Conservation (phyloP, 2,113 vertebrate species). For the Pseudois nayaur region DNA sequence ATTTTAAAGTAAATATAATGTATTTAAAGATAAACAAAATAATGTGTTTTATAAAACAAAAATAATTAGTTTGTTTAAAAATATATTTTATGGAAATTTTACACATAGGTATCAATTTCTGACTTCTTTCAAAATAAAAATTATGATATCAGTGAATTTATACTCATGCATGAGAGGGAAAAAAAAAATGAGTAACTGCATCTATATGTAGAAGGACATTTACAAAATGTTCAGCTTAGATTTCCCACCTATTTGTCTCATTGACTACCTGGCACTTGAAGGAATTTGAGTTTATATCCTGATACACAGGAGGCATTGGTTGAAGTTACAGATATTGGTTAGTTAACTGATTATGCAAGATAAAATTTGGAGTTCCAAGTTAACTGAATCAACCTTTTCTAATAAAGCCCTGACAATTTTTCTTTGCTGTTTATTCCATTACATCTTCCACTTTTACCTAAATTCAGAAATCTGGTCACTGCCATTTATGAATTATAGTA, state of each 20-base stretch:
- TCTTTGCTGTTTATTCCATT: conserved; percentile 19
- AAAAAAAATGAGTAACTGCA: not conserved
- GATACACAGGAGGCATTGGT: not conserved
- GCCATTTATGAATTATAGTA: conserved; percentile 43
- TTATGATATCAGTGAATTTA: not conserved
- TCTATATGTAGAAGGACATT: not conserved
- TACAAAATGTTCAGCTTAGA: not conserved
- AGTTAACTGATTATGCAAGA: conserved; percentile 36
- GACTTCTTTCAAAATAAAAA: not conserved
- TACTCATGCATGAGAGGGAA: not conserved
- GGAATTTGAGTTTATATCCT: not conserved
- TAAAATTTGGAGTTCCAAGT: conserved; percentile 23
- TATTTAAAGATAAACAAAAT: not conserved
- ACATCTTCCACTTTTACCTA: not conserved
- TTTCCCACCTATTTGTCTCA: not conserved
- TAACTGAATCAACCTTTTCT: conserved; percentile 22
- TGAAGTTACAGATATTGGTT: conserved; percentile 33
- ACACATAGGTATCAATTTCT: not conserved
- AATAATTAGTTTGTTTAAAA: not conserved
- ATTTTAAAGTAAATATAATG: not conserved
- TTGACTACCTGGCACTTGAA: not conserved
- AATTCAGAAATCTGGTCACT: conserved; percentile 61
- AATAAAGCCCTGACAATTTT: conserved; percentile 32
- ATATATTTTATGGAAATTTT: not conserved
- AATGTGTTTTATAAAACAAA: not conserved